A percentile compares a stretch with the other conserved stretches of the same genome.
phyloP scores from a whole-genome alignment of 1,140 invertebrate species.

The Drosophila equinoxialis region DNA sequence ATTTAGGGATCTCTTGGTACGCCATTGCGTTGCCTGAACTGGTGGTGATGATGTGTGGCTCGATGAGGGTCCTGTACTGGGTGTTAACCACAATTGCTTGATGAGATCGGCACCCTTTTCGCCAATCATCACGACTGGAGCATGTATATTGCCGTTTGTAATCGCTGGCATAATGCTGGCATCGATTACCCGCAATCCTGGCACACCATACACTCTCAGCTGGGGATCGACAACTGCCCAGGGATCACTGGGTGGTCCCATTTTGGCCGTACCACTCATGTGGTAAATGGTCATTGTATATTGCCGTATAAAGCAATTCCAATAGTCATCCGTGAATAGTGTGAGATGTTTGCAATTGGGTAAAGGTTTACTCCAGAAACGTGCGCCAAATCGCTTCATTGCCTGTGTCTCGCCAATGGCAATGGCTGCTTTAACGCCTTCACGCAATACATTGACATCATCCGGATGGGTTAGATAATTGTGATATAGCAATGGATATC shows the following conservation, averaged over 20 bases:
- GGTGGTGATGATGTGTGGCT: background rate
- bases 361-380: constrained; percentile 88
- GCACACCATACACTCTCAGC: constrained; percentile 89
- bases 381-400: constrained; percentile 89
- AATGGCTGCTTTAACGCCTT: constrained; percentile 93
- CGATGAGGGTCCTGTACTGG: constrained; percentile 27
- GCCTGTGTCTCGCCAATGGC: constrained; percentile 90
- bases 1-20: constrained; percentile 41
- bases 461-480: constrained; percentile 94
- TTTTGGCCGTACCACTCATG: constrained; percentile 92
- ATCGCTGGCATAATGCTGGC: constrained; percentile 85
- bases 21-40: constrained; percentile 44
- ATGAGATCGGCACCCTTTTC: constrained; percentile 95
- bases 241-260: constrained; percentile 90
- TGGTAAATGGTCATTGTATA: constrained; percentile 95
- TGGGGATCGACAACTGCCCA: constrained; percentile 92
- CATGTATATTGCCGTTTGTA: constrained; percentile 93
- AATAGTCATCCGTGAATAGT: constrained; percentile 91
- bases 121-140: constrained; percentile 95
- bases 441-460: constrained; percentile 90
- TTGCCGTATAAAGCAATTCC: constrained; percentile 90
- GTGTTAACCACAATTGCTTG: constrained; percentile 87
- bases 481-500: constrained; percentile 91
- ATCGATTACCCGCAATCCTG: constrained; percentile 87
- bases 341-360: constrained; percentile 92